Evolutionary conservation across 37 sponge, comb jelly and placozoan genomes (phyloP).

Genomic region (Theonella swinhoei): DNA sequence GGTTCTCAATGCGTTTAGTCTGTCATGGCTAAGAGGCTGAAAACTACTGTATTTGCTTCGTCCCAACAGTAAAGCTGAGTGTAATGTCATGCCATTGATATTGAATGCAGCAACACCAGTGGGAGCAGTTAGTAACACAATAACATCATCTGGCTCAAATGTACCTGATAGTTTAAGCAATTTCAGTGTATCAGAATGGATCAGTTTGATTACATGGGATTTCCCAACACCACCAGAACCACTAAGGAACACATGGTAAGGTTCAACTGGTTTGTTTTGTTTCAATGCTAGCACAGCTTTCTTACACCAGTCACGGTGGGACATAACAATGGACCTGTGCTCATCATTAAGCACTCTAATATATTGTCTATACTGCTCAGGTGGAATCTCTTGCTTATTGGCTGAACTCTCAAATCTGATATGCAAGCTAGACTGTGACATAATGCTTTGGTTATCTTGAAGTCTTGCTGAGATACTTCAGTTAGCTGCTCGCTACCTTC

Average conservation of each 20-base stretch:
- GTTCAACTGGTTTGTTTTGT: conserved; percentile 4
- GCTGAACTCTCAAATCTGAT: conserved; percentile 24
- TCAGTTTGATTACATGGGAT: conserved; percentile 5
- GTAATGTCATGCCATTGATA: neutral
- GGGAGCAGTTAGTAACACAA: neutral
- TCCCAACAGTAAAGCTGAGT: conserved; percentile 5
- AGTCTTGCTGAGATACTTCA: neutral
- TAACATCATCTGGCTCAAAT: conserved; percentile 6
- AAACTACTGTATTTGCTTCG: neutral
- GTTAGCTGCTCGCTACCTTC: neutral
- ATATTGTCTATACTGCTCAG: neutral
- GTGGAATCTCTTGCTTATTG: neutral
- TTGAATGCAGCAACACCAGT: conserved; percentile 18
- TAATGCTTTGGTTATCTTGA: too few relatives aligned
- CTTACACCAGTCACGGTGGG: conserved; percentile 16
- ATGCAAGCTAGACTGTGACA: too few relatives aligned
- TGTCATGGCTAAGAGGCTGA: conserved; percentile 41
- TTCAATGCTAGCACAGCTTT: conserved; percentile 13
- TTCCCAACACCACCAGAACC: conserved; percentile 19
- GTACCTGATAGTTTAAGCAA: too few relatives aligned
- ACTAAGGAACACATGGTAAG: conserved; percentile 24
- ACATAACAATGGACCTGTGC: conserved; percentile 23
- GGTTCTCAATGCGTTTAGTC: neutral
- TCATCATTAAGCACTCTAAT: neutral
- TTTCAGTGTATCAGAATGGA: too few relatives aligned